Evolutionary conservation across 2,797 vertebrate species (phyloP).

Genomic region (Sebastiscus albofasciatus): DNA sequence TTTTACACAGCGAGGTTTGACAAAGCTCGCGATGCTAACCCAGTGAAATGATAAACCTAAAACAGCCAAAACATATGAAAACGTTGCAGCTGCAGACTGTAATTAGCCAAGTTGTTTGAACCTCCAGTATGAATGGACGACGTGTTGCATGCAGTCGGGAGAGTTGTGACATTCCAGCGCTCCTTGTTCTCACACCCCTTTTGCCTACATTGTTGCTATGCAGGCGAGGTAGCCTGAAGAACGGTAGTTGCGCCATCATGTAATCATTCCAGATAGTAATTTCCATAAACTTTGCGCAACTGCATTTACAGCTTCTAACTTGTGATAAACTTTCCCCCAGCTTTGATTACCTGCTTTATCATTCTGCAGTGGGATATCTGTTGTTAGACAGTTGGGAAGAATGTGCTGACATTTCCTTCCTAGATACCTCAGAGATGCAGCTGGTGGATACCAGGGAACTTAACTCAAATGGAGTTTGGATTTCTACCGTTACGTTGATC

Average conservation of each 20-base stretch:
- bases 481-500: neutral
- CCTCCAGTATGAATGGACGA: slow-evolving; percentile 9
- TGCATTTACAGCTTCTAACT: neutral
- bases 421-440: neutral
- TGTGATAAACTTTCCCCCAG: neutral
- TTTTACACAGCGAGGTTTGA: neutral
- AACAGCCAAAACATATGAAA: neutral
- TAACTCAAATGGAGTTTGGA: neutral
- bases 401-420: neutral
- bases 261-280: neutral
- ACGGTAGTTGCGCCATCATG: neutral
- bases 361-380: neutral
- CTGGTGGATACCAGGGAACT: neutral
- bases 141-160: neutral
- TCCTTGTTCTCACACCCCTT: slow-evolving; percentile 34
- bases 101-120: neutral
- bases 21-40: neutral
- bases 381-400: neutral
- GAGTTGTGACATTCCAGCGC: slow-evolving; percentile 31
- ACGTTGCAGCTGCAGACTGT: neutral
- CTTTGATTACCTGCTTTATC: neutral
- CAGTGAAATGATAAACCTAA: neutral
- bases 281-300: neutral
- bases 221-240: neutral
- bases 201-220: slow-evolving; percentile 11